phyloP scores from a whole-genome alignment of 2,888 invertebrate genomes.

The Apotomis turbidana region DNA sequence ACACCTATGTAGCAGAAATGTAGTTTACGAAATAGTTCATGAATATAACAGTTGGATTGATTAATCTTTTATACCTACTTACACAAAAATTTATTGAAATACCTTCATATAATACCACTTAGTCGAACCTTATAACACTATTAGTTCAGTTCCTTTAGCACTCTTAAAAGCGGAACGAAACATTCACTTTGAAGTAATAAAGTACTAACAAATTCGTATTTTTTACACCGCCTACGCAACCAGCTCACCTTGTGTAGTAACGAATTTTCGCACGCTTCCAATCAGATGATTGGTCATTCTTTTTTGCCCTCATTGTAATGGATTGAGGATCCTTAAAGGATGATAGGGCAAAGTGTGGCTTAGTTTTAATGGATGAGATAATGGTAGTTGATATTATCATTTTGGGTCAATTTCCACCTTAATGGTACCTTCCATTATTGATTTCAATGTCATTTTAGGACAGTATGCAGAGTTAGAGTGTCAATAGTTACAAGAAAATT shows the following conservation, averaged over 20 bases:
- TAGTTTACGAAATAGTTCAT: too few relatives aligned
- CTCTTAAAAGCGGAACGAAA: conserved; percentile 13
- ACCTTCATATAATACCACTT: too few relatives aligned
- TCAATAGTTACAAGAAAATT: too few relatives aligned
- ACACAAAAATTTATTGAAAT: too few relatives aligned
- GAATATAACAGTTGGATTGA: too few relatives aligned
- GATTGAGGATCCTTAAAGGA: conserved; percentile 44
- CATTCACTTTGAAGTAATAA: conserved; percentile 39
- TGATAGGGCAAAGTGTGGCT: conserved; percentile 14
- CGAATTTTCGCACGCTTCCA: conserved; percentile 71
- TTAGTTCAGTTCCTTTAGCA: neutral
- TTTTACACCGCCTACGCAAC: conserved; percentile 58
- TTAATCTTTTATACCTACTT: too few relatives aligned
- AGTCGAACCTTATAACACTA: too few relatives aligned
- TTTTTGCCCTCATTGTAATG: conserved; percentile 47
- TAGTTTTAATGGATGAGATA: conserved; percentile 29
- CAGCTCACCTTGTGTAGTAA: conserved; percentile 72
- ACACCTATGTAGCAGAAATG: too few relatives aligned
- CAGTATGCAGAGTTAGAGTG: too few relatives aligned
- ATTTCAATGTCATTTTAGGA: too few relatives aligned
- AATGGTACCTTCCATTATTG: too few relatives aligned
- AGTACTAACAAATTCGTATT: conserved; percentile 55
- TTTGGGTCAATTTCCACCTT: neutral
- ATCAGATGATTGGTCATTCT: conserved; percentile 60
- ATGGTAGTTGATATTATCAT: conserved; percentile 8